These are phyloP conservation scores for Tarsius wallacei DNA, from an alignment of 2,797 vertebrate species.

Conservation along the genomic window DNA sequence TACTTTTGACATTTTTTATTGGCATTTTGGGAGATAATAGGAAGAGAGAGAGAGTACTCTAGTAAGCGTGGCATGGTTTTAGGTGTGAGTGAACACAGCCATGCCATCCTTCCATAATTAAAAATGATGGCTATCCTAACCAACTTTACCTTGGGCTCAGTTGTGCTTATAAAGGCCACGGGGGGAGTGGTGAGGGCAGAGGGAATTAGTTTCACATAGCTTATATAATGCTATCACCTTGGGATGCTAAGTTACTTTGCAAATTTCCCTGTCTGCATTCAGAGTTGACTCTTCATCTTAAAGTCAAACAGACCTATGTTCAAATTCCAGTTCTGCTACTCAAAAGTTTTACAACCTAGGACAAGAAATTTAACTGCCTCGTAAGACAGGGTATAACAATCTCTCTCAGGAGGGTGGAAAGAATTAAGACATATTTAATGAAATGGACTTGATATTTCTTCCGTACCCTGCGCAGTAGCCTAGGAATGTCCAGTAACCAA, in stretches of 20 bases:
- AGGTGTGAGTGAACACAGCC: slow-evolving; percentile 25
- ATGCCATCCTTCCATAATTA: slow-evolving; percentile 31
- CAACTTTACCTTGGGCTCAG: slow-evolving; percentile 26
- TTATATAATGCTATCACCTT: slow-evolving; percentile 11
- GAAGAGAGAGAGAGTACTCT: not conserved
- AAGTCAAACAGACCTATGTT: not conserved
- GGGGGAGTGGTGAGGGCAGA: not conserved
- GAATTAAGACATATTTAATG: not conserved
- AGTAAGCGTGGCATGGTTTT: slow-evolving; percentile 18
- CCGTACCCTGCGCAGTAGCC: not conserved
- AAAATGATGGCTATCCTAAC: slow-evolving; percentile 32
- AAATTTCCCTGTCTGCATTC: not conserved
- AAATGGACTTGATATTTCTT: slow-evolving; percentile 15
- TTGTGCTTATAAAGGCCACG: slow-evolving; percentile 12
- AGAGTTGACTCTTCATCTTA: not conserved
- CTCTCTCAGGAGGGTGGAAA: not conserved
- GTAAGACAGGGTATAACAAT: not conserved
- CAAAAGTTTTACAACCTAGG: not conserved
- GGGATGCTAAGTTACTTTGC: not conserved
- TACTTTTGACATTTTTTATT: slow-evolving; percentile 55
- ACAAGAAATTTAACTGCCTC: not conserved
- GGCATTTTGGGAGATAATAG: slow-evolving; percentile 40
- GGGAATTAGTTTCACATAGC: not conserved
- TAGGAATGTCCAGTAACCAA: not conserved
- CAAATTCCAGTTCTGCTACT: slow-evolving; percentile 20